Evolutionary conservation across 1,140 invertebrate species (phyloP).

Genomic region (Acyrthosiphon pisum): DNA sequence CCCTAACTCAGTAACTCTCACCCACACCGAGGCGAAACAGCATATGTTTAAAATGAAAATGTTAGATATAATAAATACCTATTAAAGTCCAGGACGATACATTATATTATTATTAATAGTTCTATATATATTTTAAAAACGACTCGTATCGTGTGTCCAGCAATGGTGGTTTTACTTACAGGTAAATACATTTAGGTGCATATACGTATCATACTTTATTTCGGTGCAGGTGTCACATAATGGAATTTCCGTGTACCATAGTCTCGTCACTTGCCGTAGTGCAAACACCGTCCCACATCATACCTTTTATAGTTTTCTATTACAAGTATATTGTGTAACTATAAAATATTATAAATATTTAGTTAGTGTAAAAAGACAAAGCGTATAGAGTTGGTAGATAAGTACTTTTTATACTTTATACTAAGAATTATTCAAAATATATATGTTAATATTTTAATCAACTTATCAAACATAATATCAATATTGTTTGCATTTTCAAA

Average conservation of each 20-base stretch:
- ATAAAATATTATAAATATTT: neutral
- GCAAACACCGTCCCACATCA: neutral
- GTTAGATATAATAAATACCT: neutral
- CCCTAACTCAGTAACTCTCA: too few species aligned
- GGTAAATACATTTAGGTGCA: neutral
- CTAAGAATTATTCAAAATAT: neutral
- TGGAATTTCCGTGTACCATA: neutral
- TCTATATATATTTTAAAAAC: neutral
- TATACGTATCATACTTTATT: neutral
- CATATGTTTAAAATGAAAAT: too few species aligned
- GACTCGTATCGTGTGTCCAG: neutral
- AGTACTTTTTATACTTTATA: neutral
- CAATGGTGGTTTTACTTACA: neutral
- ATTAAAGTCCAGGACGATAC: neutral
- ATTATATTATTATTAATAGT: neutral
- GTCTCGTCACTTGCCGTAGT: neutral
- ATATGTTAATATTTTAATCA: too few species aligned
- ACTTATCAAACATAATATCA: too few species aligned
- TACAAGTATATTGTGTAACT: neutral
- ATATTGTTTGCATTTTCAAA: neutral
- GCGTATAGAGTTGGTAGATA: neutral
- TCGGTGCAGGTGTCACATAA: neutral
- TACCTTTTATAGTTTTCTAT: neutral
- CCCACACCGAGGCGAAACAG: neutral
- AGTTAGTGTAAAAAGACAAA: neutral